A percentile compares a stretch with the other conserved stretches of the same genome.
These are phyloP conservation scores for Gila orcuttii DNA, from an alignment of 2,113 vertebrate species.

Conservation along the genomic window DNA sequence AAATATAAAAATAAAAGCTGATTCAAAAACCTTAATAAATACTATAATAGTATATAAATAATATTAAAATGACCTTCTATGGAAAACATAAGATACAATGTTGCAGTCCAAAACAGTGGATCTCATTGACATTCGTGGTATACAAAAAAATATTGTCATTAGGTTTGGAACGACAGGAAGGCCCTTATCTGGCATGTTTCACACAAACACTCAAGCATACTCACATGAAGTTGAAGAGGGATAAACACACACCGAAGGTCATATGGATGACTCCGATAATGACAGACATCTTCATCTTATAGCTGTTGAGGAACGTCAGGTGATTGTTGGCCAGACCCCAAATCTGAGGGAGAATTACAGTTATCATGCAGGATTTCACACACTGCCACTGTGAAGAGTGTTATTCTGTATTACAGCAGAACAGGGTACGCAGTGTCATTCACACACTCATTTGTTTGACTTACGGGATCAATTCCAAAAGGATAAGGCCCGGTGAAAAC, in stretches of 20 bases:
- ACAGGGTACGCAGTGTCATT: neutral
- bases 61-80: too few species aligned
- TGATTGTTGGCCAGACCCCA: slow-evolving; percentile 85
- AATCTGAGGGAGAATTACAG: slow-evolving; percentile 67
- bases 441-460: neutral
- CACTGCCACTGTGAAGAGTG: too few species aligned
- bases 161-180: too few species aligned
- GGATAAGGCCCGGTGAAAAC: slow-evolving; percentile 83
- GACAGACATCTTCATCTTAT: slow-evolving; percentile 89
- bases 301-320: slow-evolving; percentile 83
- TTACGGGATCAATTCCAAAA: slow-evolving; percentile 85
- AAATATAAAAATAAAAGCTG: too few species aligned
- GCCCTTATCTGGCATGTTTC: too few species aligned
- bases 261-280: slow-evolving; percentile 84
- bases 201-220: neutral
- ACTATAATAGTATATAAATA: too few species aligned
- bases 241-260: slow-evolving; percentile 80
- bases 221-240: slow-evolving; percentile 59
- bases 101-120: too few species aligned
- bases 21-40: too few species aligned
- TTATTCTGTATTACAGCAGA: neutral
- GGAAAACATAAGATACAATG: too few species aligned
- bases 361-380: neutral
- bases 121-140: too few species aligned
- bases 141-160: too few species aligned